Percentiles rank a stretch among this genome's conserved stretches.
Conservation (phyloP, 2,888 invertebrate genomes). For the Zaprionus lineosus region DNA sequence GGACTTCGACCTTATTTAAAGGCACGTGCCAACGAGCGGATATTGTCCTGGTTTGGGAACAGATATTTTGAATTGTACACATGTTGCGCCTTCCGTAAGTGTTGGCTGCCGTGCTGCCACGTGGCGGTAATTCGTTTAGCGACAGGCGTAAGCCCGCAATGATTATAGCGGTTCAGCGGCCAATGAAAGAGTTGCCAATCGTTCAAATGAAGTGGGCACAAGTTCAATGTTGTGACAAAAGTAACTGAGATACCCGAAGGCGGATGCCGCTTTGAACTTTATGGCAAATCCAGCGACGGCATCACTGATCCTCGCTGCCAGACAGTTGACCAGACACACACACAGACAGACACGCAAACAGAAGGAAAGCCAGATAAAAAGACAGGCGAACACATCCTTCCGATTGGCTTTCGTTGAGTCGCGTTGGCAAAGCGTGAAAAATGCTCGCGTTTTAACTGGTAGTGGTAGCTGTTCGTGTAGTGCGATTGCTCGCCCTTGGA, state of each 20-base stretch:
- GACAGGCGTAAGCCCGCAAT: constrained; percentile 68
- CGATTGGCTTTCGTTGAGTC: constrained; percentile 68
- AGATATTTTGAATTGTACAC: no score
- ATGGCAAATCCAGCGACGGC: constrained; percentile 24
- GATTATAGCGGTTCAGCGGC: constrained; percentile 63
- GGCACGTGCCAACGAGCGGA: constrained; percentile 40
- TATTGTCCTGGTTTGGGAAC: constrained; percentile 2
- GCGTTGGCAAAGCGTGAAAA: constrained; percentile 58
- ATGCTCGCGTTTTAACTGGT: constrained; percentile 71
- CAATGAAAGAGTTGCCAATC: constrained; percentile 60
- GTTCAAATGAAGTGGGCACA: constrained; percentile 47
- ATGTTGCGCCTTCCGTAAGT: constrained; percentile 61
- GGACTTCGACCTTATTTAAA: constrained; percentile 11
- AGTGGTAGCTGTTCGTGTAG: constrained; percentile 22
- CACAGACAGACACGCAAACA: constrained; percentile 19
- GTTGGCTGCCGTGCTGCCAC: constrained; percentile 46
- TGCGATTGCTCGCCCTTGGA: constrained; percentile 4
- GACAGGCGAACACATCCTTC: constrained; percentile 61
- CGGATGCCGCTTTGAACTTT: constrained; percentile 37
- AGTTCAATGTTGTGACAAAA: constrained; percentile 53
- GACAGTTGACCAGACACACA: constrained; percentile 4
- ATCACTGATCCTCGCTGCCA: constrained; percentile 55
- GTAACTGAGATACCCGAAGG: constrained; percentile 26
- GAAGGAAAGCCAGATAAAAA: no score
- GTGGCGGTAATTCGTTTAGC: constrained; percentile 69